Evolutionary conservation across 2,888 invertebrate species (phyloP).

Genomic region (Phragmatobia fuliginosa): DNA sequence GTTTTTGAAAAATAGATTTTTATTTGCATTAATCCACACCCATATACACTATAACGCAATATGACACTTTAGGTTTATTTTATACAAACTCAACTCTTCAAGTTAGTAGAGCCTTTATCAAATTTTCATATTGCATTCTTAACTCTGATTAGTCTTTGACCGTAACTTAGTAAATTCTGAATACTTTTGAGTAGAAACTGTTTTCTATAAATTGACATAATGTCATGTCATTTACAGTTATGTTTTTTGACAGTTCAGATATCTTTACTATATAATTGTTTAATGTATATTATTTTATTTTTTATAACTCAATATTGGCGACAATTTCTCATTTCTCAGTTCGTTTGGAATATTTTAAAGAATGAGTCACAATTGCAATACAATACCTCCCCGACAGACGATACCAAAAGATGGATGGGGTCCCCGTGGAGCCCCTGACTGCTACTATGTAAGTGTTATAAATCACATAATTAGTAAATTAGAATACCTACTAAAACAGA

Average conservation of each 20-base stretch:
- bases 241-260: slow-evolving; percentile 3
- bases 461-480: background rate
- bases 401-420: slow-evolving; percentile 76
- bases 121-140: no score
- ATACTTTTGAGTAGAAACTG: background rate
- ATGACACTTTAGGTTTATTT: no score
- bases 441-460: slow-evolving; percentile 66
- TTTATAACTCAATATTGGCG: slow-evolving; percentile 7
- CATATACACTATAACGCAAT: no score
- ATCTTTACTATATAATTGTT: background rate
- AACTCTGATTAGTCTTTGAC: no score
- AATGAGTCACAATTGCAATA: background rate
- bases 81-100: no score
- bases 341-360: slow-evolving; percentile 3
- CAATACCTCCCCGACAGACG: slow-evolving; percentile 52
- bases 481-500: background rate
- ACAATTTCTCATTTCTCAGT: background rate
- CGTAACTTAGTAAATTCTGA: background rate
- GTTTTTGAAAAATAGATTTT: no score
- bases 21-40: no score
- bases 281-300: slow-evolving; percentile 4
- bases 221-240: background rate
- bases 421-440: slow-evolving; percentile 72
- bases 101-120: no score
- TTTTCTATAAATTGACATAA: background rate